phyloP scores from a whole-genome alignment of 2,888 invertebrate genomes.

The Molorchus minor region DNA sequence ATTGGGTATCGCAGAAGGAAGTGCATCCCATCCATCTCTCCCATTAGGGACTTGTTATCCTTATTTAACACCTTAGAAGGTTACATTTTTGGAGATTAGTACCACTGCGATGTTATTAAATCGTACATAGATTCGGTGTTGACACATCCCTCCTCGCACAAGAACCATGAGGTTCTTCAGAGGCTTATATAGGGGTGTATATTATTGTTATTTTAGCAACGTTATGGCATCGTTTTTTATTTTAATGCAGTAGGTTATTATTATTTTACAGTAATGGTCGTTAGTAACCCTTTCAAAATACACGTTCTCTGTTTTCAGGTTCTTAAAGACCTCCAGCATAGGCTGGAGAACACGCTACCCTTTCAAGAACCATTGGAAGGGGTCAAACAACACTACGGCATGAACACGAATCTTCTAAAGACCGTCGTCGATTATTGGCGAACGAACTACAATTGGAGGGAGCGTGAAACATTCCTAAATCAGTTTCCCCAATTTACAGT shows the following conservation, averaged over 20 bases:
- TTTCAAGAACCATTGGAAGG: conserved; percentile 69
- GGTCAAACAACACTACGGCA: conserved; percentile 80
- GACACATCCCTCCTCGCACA: no score
- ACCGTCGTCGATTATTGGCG: conserved; percentile 81
- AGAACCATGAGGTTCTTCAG: no score
- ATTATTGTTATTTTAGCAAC: no score
- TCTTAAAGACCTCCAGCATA: conserved; percentile 51
- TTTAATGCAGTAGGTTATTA: no score
- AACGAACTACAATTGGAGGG: conserved; percentile 73
- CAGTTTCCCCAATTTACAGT: conserved; percentile 64
- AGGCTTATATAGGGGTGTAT: neutral
- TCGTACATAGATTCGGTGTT: neutral
- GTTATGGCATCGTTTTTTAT: no score
- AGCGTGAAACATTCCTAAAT: conserved; percentile 71
- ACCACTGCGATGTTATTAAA: neutral
- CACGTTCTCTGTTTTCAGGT: conserved; percentile 9
- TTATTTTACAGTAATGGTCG: no score
- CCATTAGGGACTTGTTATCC: neutral
- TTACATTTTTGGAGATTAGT: neutral
- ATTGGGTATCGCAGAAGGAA: neutral
- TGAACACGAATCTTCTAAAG: conserved; percentile 72
- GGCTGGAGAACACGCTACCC: conserved; percentile 64
- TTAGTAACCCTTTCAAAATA: neutral
- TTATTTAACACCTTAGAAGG: neutral
- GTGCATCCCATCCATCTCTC: neutral